Conservation (phyloP, 2,888 invertebrate genomes). For the Nebria salina region DNA sequence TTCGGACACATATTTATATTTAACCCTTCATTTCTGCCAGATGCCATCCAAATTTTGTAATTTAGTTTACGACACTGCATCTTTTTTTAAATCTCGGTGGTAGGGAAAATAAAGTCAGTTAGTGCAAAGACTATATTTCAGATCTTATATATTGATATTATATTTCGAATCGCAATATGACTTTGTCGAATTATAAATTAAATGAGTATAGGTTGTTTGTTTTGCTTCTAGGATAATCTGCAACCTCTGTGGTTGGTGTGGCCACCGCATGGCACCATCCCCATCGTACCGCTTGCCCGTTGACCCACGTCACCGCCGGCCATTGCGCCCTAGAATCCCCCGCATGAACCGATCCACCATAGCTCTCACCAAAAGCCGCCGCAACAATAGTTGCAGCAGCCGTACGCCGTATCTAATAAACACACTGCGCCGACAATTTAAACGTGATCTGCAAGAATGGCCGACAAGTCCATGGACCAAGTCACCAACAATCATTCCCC, state of each 20-base stretch:
- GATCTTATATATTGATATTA: too few relatives aligned
- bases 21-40: neutral
- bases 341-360: slow-evolving; percentile 57
- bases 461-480: slow-evolving; percentile 56
- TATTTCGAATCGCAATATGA: too few relatives aligned
- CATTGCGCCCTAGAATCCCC: slow-evolving; percentile 53
- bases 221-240: slow-evolving; percentile 55
- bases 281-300: slow-evolving; percentile 24
- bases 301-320: slow-evolving; percentile 40
- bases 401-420: slow-evolving; percentile 1
- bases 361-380: slow-evolving; percentile 53
- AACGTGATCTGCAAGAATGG: slow-evolving; percentile 64
- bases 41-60: neutral
- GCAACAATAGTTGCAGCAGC: slow-evolving; percentile 52
- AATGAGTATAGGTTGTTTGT: neutral
- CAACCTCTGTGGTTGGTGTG: slow-evolving; percentile 55
- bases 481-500: slow-evolving; percentile 47
- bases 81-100: neutral
- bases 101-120: too few relatives aligned
- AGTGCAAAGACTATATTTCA: too few relatives aligned
- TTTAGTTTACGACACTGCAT: neutral
- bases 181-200: too few relatives aligned
- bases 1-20: neutral
- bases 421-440: slow-evolving; percentile 60
- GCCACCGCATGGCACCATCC: slow-evolving; percentile 59